Evolutionary conservation across 2,888 invertebrate species (phyloP).

Genomic region (Pristionchus maxplancki): DNA sequence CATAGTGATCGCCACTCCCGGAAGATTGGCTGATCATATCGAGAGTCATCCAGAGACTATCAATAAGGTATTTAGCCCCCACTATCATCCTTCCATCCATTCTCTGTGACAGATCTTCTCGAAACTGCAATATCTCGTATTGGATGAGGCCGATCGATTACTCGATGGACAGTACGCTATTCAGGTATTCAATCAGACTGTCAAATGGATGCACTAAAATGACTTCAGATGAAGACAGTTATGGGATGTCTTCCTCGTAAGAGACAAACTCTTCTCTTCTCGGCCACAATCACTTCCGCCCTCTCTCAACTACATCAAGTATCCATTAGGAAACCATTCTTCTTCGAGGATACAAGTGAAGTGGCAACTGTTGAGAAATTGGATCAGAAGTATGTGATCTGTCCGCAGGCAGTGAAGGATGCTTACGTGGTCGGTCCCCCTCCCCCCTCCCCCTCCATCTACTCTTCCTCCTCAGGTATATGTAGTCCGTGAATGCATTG

Average conservation of each 20-base stretch:
- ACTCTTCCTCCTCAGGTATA: slow-evolving; percentile 60
- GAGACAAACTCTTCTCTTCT: slow-evolving; percentile 80
- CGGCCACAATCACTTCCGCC: slow-evolving; percentile 92
- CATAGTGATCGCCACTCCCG: slow-evolving; percentile 96
- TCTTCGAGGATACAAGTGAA: slow-evolving; percentile 82
- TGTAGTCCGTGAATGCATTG: slow-evolving; percentile 84
- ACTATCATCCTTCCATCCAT: too few relatives aligned
- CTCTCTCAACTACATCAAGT: slow-evolving; percentile 84
- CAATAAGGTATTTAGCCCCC: background rate
- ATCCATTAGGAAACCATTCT: slow-evolving; percentile 79
- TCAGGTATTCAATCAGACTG: slow-evolving; percentile 54
- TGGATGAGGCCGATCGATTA: slow-evolving; percentile 96
- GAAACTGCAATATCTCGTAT: slow-evolving; percentile 88
- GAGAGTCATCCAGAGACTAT: slow-evolving; percentile 78
- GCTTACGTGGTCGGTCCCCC: slow-evolving; percentile 69
- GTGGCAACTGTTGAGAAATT: slow-evolving; percentile 85
- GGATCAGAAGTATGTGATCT: slow-evolving; percentile 89
- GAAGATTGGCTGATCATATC: slow-evolving; percentile 92
- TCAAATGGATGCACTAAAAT: background rate
- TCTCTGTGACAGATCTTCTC: slow-evolving; percentile 81
- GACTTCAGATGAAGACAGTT: slow-evolving; percentile 84
- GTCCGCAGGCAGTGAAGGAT: slow-evolving; percentile 89
- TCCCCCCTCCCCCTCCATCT: background rate
- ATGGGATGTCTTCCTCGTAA: slow-evolving; percentile 82
- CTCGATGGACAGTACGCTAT: slow-evolving; percentile 80